Conservation (phyloP, 1,140 invertebrate genomes). For the Anastrepha ludens region DNA sequence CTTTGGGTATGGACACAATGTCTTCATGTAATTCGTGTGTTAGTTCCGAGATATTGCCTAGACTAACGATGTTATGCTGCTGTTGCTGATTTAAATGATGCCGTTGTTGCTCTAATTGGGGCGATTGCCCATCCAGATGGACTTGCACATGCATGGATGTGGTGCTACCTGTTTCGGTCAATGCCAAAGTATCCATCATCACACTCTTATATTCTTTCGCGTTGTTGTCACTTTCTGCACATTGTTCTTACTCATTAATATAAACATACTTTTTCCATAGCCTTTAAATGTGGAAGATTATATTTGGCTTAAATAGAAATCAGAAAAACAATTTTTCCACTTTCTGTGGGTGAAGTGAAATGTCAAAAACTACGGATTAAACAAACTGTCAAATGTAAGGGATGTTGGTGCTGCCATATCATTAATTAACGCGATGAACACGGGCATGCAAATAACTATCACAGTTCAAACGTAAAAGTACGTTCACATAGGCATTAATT, state of each 20-base stretch:
- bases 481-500: no score
- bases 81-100: not conserved
- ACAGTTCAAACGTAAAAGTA: no score
- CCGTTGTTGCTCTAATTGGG: not conserved
- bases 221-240: not conserved
- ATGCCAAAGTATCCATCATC: not conserved
- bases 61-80: conserved; percentile 52
- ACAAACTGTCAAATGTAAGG: not conserved
- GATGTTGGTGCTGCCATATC: not conserved
- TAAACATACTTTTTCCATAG: not conserved
- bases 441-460: no score
- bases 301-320: conserved; percentile 8
- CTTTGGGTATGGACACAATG: conserved; percentile 54
- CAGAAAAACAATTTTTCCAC: conserved; percentile 35
- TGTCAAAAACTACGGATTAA: not conserved
- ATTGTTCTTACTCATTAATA: not conserved
- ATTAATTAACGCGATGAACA: not conserved
- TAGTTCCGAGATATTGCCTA: conserved; percentile 47
- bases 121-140: not conserved
- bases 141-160: conserved; percentile 44
- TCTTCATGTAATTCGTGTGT: conserved; percentile 54
- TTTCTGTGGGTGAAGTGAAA: not conserved
- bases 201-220: not conserved
- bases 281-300: not conserved
- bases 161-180: conserved; percentile 35